Conservation (phyloP, 2,888 invertebrate genomes). For the Pyrrhosoma nymphula region DNA sequence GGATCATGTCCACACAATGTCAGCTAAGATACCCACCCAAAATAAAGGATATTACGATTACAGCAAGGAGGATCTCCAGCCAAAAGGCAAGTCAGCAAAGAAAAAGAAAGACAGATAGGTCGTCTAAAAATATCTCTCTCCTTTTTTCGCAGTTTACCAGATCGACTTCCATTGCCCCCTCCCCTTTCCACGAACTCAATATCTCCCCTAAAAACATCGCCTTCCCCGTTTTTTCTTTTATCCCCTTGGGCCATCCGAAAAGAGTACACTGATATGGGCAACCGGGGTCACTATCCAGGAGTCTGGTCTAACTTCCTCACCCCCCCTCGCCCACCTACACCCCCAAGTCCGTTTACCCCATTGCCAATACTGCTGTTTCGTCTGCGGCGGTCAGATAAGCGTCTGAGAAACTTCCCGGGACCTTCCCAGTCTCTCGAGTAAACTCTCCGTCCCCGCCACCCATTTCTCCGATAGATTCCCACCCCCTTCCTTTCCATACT, state of each 20-base stretch:
- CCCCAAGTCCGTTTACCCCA: neutral
- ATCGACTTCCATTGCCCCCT: neutral
- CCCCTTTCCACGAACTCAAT: neutral
- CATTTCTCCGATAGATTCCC: neutral
- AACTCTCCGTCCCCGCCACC: neutral
- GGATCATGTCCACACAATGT: neutral
- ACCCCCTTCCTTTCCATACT: neutral
- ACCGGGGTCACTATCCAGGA: constrained; percentile 43
- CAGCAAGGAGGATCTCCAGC: neutral
- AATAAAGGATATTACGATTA: neutral
- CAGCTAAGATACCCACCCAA: neutral
- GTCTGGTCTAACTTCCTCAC: neutral
- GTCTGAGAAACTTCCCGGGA: neutral
- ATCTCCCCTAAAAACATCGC: neutral
- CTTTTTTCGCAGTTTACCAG: neutral
- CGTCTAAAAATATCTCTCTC: neutral
- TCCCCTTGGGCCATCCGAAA: constrained; percentile 30
- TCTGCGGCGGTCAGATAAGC: constrained; percentile 58
- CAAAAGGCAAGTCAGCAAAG: neutral
- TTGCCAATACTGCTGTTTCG: constrained; percentile 57
- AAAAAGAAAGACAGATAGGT: neutral
- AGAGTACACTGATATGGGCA: constrained; percentile 8
- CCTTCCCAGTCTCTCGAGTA: neutral
- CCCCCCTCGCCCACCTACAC: neutral
- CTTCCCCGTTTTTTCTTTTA: neutral